phyloP scores from a whole-genome alignment of 2,113 vertebrate genomes.

The Hirundichthys speculiger region DNA sequence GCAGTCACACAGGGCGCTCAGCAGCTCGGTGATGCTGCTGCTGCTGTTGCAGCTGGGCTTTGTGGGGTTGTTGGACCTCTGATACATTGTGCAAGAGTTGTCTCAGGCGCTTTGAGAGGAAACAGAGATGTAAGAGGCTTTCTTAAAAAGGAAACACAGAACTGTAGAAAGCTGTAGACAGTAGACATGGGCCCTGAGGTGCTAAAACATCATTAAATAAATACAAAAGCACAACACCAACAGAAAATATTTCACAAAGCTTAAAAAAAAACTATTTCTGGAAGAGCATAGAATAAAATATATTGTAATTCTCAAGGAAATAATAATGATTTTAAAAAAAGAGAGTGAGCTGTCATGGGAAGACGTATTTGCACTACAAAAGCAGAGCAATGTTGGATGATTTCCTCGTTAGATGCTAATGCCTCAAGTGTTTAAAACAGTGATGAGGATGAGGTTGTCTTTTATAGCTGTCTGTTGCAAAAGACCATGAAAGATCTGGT shows the following conservation, averaged over 20 bases:
- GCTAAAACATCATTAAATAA: neutral
- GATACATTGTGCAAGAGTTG: constrained; percentile 38
- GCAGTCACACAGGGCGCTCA: constrained; percentile 88
- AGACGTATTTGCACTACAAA: no score
- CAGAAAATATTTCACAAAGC: neutral
- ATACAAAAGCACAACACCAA: neutral
- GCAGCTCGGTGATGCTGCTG: constrained; percentile 88
- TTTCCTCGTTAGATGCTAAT: neutral
- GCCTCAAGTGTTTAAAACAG: neutral
- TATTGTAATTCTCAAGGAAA: no score
- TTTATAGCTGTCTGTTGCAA: no score
- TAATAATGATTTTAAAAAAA: no score
- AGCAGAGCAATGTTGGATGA: no score
- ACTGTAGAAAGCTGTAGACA: no score
- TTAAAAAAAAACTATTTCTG: neutral
- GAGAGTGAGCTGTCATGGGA: no score
- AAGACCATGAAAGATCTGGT: no score
- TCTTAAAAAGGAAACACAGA: neutral
- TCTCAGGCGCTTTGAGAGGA: constrained; percentile 26
- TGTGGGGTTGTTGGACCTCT: constrained; percentile 1
- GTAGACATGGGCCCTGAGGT: no score
- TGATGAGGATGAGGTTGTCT: neutral
- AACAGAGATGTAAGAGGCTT: neutral
- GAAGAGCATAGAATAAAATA: neutral
- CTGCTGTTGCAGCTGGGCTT: constrained; percentile 41